Base-by-base conservation (phyloP, 92 coral and sea anemone species). In the Isaurus tuberculatus region DNA sequence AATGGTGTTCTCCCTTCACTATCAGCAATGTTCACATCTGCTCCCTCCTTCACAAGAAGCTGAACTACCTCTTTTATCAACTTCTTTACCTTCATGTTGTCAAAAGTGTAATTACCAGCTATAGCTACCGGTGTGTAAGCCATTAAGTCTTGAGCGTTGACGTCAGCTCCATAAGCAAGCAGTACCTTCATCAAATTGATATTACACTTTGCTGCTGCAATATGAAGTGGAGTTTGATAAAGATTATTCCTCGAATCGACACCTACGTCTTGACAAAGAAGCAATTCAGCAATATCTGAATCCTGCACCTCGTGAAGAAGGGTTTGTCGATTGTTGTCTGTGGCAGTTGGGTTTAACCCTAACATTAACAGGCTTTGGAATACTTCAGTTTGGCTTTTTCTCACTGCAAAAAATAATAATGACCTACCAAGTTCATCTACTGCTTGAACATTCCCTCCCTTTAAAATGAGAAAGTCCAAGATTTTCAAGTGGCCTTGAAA, bases 11-110 rank as follows among this genome's bases (percentile, higher is more conserved):
- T 83, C 40, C 86, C 70, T 15, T 72, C 37, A 9, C 36, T 26
- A 26, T 83, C 68, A 10, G 29, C 33, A 83, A 73, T 68, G 55
- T 70, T 70, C 43, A 83, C 82, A 34, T 83, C 83, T 71, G 86
- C 86, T 25, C 86, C 83, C 29, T 37, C 67, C 20, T 83, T 36
- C 13, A 83, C 32, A 27, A 83, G 79, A 32, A 71, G 66, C 10
- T 72, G 9, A 83, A 83, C 27, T 29, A 43, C 58, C 23, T 70
- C 71, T 25, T 23, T 15, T 36, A 83, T 9, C n/a, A 25, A 29
- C n/a, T 57, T 31, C 20, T 22, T 36, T 26, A 19, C 13, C 14
- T 31, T 15, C 8, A 10, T 37, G 15, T 49, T 20, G 34, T 64
- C 28, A 33, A 33, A 65, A 43, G 17, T 9, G 8, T n/a, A 14